Percentiles rank a stretch among this genome's conserved stretches.
Conservation (phyloP, 2,113 vertebrate species). For the Chinchilla lanigera region DNA sequence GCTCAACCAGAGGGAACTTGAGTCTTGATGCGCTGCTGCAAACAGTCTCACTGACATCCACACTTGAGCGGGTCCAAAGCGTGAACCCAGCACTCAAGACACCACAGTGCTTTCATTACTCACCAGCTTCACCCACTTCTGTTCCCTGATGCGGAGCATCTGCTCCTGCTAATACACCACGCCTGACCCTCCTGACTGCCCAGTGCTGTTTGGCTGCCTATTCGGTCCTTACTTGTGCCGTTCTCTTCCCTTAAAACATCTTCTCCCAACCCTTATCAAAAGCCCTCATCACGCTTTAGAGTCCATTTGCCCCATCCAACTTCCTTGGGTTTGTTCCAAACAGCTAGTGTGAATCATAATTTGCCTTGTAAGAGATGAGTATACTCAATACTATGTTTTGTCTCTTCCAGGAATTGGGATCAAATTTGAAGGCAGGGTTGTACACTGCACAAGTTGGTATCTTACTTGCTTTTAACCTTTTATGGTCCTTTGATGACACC, state of each 20-base stretch:
- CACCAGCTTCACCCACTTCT: neutral
- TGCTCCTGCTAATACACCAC: neutral
- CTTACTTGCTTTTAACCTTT: conserved; percentile 3
- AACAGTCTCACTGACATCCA: neutral
- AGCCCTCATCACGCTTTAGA: neutral
- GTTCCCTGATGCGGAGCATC: neutral
- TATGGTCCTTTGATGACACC: neutral
- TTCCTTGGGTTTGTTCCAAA: neutral
- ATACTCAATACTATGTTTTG: neutral
- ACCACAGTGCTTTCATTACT: neutral
- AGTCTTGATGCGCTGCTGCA: neutral
- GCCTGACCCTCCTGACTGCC: neutral
- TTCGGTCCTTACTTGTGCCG: neutral
- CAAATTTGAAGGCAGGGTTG: neutral
- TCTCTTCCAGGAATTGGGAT: neutral
- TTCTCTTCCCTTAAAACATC: neutral
- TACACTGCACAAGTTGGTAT: neutral
- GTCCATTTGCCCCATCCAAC: neutral
- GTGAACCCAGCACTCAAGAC: neutral
- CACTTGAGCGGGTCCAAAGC: neutral
- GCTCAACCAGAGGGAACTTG: neutral
- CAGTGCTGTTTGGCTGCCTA: neutral
- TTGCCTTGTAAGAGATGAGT: neutral
- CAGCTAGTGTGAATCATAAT: neutral
- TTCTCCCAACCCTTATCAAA: neutral